Evolutionary conservation across 2,888 invertebrate genomes (phyloP).

Genomic region (Sepiola atlantica): DNA sequence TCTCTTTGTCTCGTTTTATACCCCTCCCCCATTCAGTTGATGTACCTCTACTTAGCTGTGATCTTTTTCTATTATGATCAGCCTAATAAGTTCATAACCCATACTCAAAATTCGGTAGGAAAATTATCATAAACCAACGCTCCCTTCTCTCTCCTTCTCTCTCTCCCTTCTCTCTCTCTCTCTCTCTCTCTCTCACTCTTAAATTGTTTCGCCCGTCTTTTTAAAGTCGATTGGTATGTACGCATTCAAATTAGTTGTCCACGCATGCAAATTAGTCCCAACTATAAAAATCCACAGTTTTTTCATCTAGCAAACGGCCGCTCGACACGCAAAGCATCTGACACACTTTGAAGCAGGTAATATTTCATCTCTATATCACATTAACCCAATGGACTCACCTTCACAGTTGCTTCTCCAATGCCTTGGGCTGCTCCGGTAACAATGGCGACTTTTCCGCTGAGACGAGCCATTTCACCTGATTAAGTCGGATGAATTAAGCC

Average conservation of each 20-base stretch:
- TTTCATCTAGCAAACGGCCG: background rate
- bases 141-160: no score
- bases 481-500: no score
- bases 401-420: conserved; percentile 64
- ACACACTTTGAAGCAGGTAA: background rate
- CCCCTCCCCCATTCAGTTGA: no score
- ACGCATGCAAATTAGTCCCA: background rate
- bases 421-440: conserved; percentile 69
- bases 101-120: no score
- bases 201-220: no score
- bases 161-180: no score
- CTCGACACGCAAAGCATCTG: background rate
- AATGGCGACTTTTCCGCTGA: conserved; percentile 66
- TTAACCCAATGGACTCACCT: conserved; percentile 56
- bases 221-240: background rate
- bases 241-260: background rate
- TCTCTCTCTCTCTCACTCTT: no score
- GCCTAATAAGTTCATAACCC: no score
- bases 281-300: background rate
- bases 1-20: no score
- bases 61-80: no score
- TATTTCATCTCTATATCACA: background rate
- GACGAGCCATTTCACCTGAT: conserved; percentile 58
- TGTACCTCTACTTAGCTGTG: no score
- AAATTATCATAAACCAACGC: no score